A percentile compares a stretch with the other conserved stretches of the same genome.
These are phyloP conservation scores for Oscheius sp. DNA, from an alignment of 2,888 invertebrate genomes.

Conservation along the genomic window DNA sequence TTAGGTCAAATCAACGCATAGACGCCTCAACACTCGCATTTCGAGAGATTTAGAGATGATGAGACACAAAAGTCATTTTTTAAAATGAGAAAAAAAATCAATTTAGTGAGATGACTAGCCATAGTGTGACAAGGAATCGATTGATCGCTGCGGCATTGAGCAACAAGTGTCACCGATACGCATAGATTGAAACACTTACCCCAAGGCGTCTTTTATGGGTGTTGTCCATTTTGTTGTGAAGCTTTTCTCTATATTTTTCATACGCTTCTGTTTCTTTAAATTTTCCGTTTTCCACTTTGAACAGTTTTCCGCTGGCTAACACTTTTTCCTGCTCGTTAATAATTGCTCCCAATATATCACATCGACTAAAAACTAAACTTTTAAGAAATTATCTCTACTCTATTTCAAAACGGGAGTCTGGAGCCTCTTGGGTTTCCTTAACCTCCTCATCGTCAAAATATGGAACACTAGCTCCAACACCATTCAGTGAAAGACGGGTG, in stretches of 20 bases:
- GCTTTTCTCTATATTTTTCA: background rate
- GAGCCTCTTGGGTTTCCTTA: background rate
- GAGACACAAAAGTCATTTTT: too few relatives aligned
- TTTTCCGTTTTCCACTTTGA: constrained; percentile 12
- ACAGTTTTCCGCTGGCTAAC: constrained; percentile 6
- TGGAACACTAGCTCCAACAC: background rate
- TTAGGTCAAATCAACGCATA: too few relatives aligned
- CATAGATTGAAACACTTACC: constrained; percentile 2
- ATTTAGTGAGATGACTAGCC: background rate
- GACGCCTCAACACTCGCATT: too few relatives aligned
- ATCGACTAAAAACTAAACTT: background rate
- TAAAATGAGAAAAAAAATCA: background rate
- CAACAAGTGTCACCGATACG: background rate
- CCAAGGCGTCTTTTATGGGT: background rate
- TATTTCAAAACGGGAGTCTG: background rate
- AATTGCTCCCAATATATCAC: background rate
- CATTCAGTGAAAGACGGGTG: background rate
- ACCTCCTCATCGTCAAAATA: background rate
- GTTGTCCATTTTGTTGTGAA: background rate
- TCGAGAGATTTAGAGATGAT: too few relatives aligned
- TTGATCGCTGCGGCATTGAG: background rate
- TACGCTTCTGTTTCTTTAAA: background rate
- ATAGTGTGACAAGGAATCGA: background rate
- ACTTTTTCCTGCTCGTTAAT: constrained; percentile 4
- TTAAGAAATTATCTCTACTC: background rate